These are phyloP conservation scores for Cenopis cana DNA, from an alignment of 2,888 invertebrate species.

Conservation along the genomic window DNA sequence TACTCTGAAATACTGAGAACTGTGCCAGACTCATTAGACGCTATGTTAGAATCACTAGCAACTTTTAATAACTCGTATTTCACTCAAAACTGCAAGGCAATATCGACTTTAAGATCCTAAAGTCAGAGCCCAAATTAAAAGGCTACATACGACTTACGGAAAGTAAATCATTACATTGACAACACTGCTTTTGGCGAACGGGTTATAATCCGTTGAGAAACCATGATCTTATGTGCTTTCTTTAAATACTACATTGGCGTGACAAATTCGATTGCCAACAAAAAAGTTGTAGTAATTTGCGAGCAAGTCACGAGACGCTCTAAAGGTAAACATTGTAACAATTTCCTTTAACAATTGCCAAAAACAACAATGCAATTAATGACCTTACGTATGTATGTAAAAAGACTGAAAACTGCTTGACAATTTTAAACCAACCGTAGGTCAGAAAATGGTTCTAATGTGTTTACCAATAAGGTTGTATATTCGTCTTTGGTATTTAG, in stretches of 20 bases:
- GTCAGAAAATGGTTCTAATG: not conserved
- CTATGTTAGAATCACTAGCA: conserved; percentile 10
- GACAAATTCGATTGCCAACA: conserved; percentile 31
- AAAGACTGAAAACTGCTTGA: not conserved
- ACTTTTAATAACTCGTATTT: conserved; percentile 5
- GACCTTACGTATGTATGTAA: not conserved
- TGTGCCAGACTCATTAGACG: conserved; percentile 26
- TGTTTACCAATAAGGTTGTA: not conserved
- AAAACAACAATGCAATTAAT: not conserved
- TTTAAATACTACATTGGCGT: conserved; percentile 31
- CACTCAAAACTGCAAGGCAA: not conserved
- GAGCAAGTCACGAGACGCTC: conserved; percentile 35
- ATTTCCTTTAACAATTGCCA: not conserved
- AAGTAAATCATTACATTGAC: not conserved
- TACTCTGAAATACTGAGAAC: conserved; percentile 11
- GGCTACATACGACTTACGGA: not conserved
- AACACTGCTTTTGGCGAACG: conserved; percentile 20
- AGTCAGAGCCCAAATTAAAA: not conserved
- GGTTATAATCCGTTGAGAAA: conserved; percentile 26
- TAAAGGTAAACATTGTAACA: conserved; percentile 34
- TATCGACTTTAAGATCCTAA: not conserved
- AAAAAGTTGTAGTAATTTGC: conserved; percentile 33
- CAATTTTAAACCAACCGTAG: not conserved
- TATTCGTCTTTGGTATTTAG: not conserved
- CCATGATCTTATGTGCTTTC: conserved; percentile 14